Base-by-base conservation (phyloP, 2,797 vertebrate species). In the Emydoidea blandingii region DNA sequence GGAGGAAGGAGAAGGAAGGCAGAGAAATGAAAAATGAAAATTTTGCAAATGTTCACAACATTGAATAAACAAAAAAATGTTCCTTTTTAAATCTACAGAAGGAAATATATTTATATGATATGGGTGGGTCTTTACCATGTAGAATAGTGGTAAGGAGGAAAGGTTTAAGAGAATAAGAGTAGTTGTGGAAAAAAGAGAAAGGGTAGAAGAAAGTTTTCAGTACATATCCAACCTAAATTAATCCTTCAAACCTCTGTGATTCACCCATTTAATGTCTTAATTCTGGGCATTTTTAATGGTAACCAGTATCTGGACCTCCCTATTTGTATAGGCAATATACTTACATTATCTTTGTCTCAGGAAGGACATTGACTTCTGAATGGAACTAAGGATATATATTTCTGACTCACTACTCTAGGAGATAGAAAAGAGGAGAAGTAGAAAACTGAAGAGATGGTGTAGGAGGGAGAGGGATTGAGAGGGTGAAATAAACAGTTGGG, bases 401-500 rank as follows among this genome's bases (percentile, higher is more conserved):
- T 79, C 8, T 92, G 50, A 37, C 65, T 12, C 9, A 65, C 6
- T 56, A 49, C 83, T 6, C 12, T 87, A 41, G 4, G 68, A 25
- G 37, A 21, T 74, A 74, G 68, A 74, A 18, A 8, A 90, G 37
- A 18, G 92, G 4, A 80, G 54, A n/a, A 23, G 29, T 12, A 37
- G 34, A n/a, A 88, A 8, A 19, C 79, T 19, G 8, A 87, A 92
- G 89, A 41, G 83, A 10, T 54, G 34, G 41, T 29, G 41, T 49
- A 27, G 21, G 10, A 81, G 25, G 85, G 15, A 59, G 4, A 56
- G 19, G 86, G 85, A 31, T 56, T 88, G 57, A 78, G 84, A 93
- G 4, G 1, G 1, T 57, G 92, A 94, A 95, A 83, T 37, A 90
- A 95, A 95, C 89, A 90, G 83, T 80, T 80, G 65, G 94, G 80